Evolutionary conservation across 2,113 vertebrate species (phyloP).

Genomic region (Cariama cristata): DNA sequence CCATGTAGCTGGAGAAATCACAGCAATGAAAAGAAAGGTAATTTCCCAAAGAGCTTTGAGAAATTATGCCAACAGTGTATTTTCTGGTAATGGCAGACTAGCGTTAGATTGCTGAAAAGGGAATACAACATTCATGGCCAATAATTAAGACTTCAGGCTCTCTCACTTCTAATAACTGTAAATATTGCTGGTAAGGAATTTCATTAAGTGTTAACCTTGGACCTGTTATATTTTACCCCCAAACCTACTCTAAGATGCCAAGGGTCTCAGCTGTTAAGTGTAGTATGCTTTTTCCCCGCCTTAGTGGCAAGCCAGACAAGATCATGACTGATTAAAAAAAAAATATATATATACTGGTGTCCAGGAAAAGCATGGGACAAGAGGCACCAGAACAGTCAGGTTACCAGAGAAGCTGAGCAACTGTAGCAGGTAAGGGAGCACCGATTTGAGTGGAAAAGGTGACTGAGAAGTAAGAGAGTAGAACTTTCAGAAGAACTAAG

Average conservation of each 20-base stretch:
- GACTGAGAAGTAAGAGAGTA: neutral
- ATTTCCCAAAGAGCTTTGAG: neutral
- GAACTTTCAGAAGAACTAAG: neutral
- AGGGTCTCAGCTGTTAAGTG: neutral
- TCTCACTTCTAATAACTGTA: neutral
- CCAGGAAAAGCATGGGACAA: neutral
- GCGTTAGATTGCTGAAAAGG: neutral
- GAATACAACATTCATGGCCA: neutral
- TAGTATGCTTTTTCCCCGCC: fast-evolving
- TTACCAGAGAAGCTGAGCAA: neutral
- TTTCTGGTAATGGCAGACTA: neutral
- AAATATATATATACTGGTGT: neutral
- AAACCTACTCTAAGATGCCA: neutral
- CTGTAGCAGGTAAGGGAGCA: neutral
- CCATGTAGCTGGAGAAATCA: neutral
- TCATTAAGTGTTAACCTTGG: neutral
- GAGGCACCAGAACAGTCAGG: neutral
- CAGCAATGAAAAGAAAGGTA: neutral
- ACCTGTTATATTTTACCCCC: neutral
- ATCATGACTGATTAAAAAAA: neutral
- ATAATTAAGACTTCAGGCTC: neutral
- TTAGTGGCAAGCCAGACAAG: neutral
- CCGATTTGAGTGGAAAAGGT: neutral
- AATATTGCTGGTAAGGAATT: neutral
- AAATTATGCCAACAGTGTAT: neutral